A percentile compares a stretch with the other conserved stretches of the same genome.
phyloP scores from a whole-genome alignment of 2,888 invertebrate species.

The Zootermopsis nevadensis region DNA sequence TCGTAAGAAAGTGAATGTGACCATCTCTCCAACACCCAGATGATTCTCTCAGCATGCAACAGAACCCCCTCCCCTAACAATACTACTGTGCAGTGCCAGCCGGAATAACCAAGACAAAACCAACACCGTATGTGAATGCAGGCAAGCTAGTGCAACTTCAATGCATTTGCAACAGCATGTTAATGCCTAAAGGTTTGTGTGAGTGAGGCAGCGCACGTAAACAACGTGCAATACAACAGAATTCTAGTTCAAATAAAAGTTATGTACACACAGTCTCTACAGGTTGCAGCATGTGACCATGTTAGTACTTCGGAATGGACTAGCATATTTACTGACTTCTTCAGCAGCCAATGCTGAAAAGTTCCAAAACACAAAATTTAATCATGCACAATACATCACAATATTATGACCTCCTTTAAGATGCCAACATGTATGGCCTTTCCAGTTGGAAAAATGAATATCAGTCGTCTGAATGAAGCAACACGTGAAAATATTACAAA shows the following conservation, averaged over 20 bases:
- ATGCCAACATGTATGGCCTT: no score
- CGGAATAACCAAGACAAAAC: conserved; percentile 12
- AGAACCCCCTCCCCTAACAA: conserved; percentile 6
- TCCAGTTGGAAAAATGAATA: no score
- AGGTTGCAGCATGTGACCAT: no score
- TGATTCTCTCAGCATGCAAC: background rate
- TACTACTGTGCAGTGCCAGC: background rate
- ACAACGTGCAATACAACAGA: background rate
- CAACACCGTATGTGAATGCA: background rate
- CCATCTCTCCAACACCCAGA: conserved; percentile 43
- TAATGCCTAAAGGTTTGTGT: background rate
- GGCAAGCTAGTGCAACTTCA: background rate
- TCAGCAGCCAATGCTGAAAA: no score
- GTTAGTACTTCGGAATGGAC: no score
- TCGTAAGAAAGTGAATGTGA: conserved; percentile 11
- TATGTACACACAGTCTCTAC: background rate
- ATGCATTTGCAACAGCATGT: background rate
- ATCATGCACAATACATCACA: no score
- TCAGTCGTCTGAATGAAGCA: no score
- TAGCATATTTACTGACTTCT: no score
- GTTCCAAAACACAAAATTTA: no score
- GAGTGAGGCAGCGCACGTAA: background rate
- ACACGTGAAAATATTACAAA: no score
- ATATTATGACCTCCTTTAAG: no score
- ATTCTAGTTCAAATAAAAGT: background rate